Evolutionary conservation across 2,797 vertebrate genomes (phyloP).

Genomic region (Macropodus opercularis): DNA sequence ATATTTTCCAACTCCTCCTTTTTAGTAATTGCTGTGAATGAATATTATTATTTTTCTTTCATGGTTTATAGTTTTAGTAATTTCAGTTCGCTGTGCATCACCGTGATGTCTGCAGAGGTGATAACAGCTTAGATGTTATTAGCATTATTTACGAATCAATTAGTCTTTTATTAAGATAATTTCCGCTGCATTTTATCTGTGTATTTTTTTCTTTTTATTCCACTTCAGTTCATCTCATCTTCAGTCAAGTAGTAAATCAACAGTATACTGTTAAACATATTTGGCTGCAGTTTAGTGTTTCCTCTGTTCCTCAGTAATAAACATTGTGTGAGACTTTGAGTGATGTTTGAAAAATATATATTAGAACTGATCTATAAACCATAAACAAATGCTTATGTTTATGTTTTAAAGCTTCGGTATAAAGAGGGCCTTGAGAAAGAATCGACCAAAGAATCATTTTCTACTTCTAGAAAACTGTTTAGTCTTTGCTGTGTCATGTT

Average conservation of each 20-base stretch:
- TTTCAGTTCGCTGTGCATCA: neutral
- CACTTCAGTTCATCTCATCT: neutral
- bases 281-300: neutral
- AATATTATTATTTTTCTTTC: neutral
- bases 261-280: neutral
- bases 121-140: constrained; percentile 3
- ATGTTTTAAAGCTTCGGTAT: neutral
- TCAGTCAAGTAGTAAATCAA: neutral
- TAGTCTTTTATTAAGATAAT: constrained; percentile 7
- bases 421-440: neutral
- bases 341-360: neutral
- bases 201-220: neutral
- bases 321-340: neutral
- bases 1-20: neutral
- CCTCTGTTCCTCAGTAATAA: neutral
- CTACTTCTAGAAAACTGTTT: constrained; percentile 10
- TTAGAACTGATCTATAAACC: no score
- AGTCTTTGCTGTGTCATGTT: neutral
- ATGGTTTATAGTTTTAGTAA: neutral
- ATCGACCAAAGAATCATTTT: constrained; percentile 5
- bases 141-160: constrained; percentile 3
- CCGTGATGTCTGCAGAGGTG: neutral
- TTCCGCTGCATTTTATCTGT: neutral
- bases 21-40: constrained; percentile 10
- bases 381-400: no score